phyloP scores from a whole-genome alignment of 1,140 invertebrate genomes.

The Nylanderia fulva region DNA sequence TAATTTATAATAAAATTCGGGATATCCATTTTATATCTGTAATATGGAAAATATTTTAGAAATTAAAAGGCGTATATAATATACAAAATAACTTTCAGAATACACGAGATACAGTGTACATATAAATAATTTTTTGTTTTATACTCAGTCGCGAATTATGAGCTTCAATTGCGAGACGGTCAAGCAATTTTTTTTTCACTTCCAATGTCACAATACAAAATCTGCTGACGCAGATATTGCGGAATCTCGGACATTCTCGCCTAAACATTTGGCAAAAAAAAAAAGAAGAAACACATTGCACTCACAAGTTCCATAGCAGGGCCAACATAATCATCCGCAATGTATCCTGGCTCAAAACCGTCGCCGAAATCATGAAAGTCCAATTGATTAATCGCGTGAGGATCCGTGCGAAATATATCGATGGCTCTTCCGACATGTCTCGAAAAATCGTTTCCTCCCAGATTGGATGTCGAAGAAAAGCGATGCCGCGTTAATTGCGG shows the following conservation, averaged over 20 bases:
- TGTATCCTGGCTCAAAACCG: constrained; percentile 45
- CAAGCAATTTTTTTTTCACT: not conserved
- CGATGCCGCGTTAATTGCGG: constrained; percentile 52
- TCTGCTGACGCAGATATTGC: not conserved
- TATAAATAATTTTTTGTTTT: no score
- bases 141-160: no score
- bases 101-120: no score
- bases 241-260: not conserved
- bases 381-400: constrained; percentile 60
- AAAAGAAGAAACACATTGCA: constrained; percentile 40
- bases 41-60: no score
- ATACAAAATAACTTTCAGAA: no score
- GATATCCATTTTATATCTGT: no score
- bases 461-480: constrained; percentile 2
- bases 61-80: no score
- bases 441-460: constrained; percentile 22
- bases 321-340: constrained; percentile 79
- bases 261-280: constrained; percentile 5
- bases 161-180: not conserved
- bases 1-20: no score
- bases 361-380: constrained; percentile 63
- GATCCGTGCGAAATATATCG: constrained; percentile 29
- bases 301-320: constrained; percentile 82
- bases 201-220: not conserved
- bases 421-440: constrained; percentile 20